phyloP scores from a whole-genome alignment of 2,888 invertebrate genomes.

The Phania funesta region DNA sequence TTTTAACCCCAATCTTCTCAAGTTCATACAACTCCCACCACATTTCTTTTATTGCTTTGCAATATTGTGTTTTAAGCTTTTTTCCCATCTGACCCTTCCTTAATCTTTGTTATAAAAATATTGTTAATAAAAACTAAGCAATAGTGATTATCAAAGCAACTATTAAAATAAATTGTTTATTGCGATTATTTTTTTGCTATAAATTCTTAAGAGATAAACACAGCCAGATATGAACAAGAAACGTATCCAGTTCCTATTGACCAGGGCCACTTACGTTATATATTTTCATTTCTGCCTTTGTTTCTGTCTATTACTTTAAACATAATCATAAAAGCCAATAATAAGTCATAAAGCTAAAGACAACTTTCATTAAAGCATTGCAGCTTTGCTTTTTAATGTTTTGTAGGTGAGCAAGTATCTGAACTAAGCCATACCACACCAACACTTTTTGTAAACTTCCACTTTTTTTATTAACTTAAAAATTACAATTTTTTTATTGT shows the following conservation, averaged over 20 bases:
- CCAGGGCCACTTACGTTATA: slow-evolving; percentile 50
- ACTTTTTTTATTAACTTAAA: background rate
- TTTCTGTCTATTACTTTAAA: background rate
- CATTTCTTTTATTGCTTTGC: background rate
- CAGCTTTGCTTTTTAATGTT: slow-evolving; percentile 1
- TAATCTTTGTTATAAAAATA: slow-evolving; percentile 41
- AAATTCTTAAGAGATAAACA: slow-evolving; percentile 26
- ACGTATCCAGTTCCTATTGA: slow-evolving; percentile 50
- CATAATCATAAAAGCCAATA: slow-evolving; percentile 30
- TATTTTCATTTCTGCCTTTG: background rate
- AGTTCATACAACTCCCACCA: slow-evolving; percentile 1
- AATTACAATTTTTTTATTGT: slow-evolving; percentile 1
- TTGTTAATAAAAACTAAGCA: slow-evolving; percentile 7
- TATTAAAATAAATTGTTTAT: slow-evolving; percentile 50
- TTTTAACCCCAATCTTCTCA: too few relatives aligned
- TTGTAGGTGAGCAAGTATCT: slow-evolving; percentile 52
- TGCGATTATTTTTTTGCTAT: slow-evolving; percentile 13
- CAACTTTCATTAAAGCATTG: slow-evolving; percentile 63
- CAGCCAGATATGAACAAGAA: slow-evolving; percentile 6
- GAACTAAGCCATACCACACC: slow-evolving; percentile 27
- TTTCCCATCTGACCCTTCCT: slow-evolving; percentile 29
- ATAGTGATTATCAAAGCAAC: slow-evolving; percentile 25
- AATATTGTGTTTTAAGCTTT: background rate
- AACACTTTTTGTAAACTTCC: background rate
- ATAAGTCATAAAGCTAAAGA: slow-evolving; percentile 47